Base-by-base conservation (phyloP, 2,113 vertebrate genomes). In the Istiophorus platypterus region DNA sequence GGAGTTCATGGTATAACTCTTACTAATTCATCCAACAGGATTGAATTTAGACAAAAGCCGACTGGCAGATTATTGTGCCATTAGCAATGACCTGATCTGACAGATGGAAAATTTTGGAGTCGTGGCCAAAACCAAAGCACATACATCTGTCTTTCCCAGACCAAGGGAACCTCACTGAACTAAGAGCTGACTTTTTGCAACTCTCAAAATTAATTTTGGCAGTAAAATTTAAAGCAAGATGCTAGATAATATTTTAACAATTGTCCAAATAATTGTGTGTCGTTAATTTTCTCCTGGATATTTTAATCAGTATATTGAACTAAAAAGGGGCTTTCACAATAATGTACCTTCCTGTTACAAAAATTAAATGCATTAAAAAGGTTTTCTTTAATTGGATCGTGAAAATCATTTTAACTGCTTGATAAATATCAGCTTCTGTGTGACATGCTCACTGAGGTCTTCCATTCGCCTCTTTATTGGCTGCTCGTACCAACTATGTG, bases 61-160 rank as follows among this genome's bases (percentile, higher is more conserved):
- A 72, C 24, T 51, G 52, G 52, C 22, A 54, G 63, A 61, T 63
- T 58, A 61, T 24, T 51, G 6, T 52, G 39, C 49, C 57, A 39
- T 73, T 77, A 76, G 52, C 18, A 62, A 72, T 70, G 80, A 71
- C 29, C 42, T 77, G 75, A 56, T 59, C n/a, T 17, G 61, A 68
- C 82, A 79, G 57, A 82, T 70, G 72, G 68, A 45, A 78, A 68
- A 68, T 56, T 34, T 57, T 56, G 54, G 68, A 63, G 15, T 58
- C 26, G 34, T n/a, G 68, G 58, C 63, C 66, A 61, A 73, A 78
- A 76, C 31, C 58, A 76, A 68, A 63, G 69, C 18, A 78, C 22
- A 57, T 65, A 31, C 66, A 72, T 81, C 61, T 49, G 52, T 72
- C 62, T 64, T 80, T 31, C 61, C 63, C 31, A 39, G 34, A 45